Evolutionary conservation across 2,797 vertebrate genomes (phyloP).

Genomic region (Morus bassanus): DNA sequence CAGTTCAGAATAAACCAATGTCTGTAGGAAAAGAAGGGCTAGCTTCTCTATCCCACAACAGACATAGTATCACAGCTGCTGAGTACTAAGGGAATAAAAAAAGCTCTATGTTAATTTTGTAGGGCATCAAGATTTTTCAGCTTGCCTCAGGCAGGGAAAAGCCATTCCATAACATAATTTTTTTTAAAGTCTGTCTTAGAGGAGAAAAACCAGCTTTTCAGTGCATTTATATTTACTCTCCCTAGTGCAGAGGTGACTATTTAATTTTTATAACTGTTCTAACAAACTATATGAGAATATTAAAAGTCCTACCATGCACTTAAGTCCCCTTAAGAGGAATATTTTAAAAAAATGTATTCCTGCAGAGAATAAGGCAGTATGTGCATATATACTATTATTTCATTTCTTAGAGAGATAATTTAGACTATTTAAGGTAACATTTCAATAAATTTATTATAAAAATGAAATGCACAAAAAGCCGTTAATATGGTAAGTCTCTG

Average conservation of each 20-base stretch:
- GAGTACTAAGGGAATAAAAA: not conserved
- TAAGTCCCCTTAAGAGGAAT: not conserved
- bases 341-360: not conserved
- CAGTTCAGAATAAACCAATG: not conserved
- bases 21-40: not conserved
- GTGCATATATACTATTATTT: not conserved
- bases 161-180: not conserved
- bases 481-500: not conserved
- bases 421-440: not conserved
- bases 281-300: not conserved
- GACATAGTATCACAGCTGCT: not conserved
- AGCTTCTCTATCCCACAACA: not conserved
- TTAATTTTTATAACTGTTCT: not conserved
- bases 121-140: not conserved
- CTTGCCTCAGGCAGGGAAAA: not conserved
- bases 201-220: not conserved
- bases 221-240: not conserved
- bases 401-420: not conserved
- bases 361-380: not conserved
- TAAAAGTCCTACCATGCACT: not conserved
- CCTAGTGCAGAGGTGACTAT: not conserved
- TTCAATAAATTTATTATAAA: not conserved
- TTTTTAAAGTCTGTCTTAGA: not conserved
- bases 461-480: not conserved
- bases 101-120: not conserved